Evolutionary conservation across 2,888 invertebrate genomes (phyloP), one percentile per base, ranked within the genome.

Genomic region (Crematogaster levior): DNA sequence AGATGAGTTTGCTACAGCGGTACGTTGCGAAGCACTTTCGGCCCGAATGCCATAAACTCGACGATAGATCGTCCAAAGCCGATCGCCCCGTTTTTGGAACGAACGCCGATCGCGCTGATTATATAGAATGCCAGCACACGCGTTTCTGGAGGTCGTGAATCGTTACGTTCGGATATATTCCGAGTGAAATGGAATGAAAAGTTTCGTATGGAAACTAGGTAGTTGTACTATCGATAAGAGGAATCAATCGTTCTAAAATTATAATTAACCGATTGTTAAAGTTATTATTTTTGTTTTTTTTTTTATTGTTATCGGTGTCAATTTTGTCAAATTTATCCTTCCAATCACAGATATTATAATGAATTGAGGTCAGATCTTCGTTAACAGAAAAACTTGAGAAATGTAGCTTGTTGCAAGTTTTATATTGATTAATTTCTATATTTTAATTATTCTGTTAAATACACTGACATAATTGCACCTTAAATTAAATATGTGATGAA

Each of bases 1-100:
- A 88, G 89, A 89, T 88, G 85, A 89, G 88, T 66, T 73, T 12
- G 53, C 10, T 27, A 60, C 21, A 48, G 27, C 30, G 58, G n/a
- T 40, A 24, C 60, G 48, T 18, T 60, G 48, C 68, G 73, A 53
- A 75, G 85, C 81, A 83, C 73, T 84, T 86, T 86, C 56, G 85
- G 73, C 84, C 58, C 66, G 74, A 75, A 86, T 79, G 34, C 72
- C 21, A 43, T 51, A 40, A 53, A 40, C 27, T 24, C 61, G 58
- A 60, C 51, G 80, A 48, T 77, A 80, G 46, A 27, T 81, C 73
- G 81, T 81, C 56, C 46, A 56, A 40, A 60, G 37, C 58, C 24
- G 27, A 24, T 58, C 60, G 86, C 27, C 88, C 70, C 65, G 77
- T 88, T 88, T 87, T 86, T 21, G 84, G 86, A 60, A 58, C 72